Evolutionary conservation across 1,140 invertebrate genomes (phyloP), one percentile per base, ranked within the genome.

Genomic region (Wasmannia auropunctata): DNA sequence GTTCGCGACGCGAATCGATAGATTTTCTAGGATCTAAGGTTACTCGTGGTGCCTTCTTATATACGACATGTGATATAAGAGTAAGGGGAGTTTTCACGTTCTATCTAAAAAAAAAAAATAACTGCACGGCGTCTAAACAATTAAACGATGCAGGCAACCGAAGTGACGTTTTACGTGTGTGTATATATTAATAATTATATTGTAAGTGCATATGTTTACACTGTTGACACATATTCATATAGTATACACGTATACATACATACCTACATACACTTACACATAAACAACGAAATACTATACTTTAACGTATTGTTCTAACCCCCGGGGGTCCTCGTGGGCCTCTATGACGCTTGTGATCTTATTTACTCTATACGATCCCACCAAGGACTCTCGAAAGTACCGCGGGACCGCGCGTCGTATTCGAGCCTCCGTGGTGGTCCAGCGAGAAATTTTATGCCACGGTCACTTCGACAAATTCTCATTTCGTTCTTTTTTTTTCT

Each of bases 331-430:
- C 88, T 81, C 81, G 70, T 76, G 80, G 91, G 88, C 91, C 91
- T 85, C 90, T 90, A 92, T 92, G 93, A 94, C 91, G 94, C 94
- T 95, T 95, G 94, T 95, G 94, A 95, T 95, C 91, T 95, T 95
- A 94, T 92, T 95, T 95, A 95, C 92, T 94, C 90, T 87, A 91
- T 91, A 91, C 79, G 79, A 89, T 65, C 83, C 46, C 65, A 91
- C 90, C 87, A 92, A 91, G 93, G 92, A 94, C 86, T 93, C 93
- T 92, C 91, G 93, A 92, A 91, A 89, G 51, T 58, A 58, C 0
- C 49, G 28, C 31, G 3, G 11, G 19, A 60, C 16, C 11, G 16
- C 60, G 56, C 43, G 11, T 54, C 84, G 67, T 89, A 74, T 86
- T 94, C 91, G 90, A 90, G 92, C 90, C 92, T 93, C 90, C 91